These are phyloP conservation scores for Pristionchus pacificus DNA, from an alignment of 1,140 invertebrate species.

Conservation along the genomic window DNA sequence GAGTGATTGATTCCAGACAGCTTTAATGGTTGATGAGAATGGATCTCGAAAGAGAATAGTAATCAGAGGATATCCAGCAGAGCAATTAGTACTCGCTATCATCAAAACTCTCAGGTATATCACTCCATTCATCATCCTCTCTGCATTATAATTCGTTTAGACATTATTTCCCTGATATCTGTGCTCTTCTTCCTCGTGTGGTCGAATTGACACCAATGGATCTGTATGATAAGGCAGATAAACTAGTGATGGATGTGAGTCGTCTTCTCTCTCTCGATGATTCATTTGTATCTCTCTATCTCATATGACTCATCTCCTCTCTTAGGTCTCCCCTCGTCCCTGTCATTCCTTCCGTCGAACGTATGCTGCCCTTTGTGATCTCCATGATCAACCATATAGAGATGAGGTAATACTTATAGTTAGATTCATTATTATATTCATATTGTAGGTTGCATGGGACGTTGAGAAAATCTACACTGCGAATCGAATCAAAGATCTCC, in stretches of 20 bases:
- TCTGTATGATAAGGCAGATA: neutral
- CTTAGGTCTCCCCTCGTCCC: constrained; percentile 31
- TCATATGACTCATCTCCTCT: neutral
- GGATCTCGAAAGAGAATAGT: neutral
- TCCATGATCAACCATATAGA: constrained; percentile 49
- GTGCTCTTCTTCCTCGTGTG: neutral
- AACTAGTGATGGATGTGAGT: neutral
- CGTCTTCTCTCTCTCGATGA: neutral
- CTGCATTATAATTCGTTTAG: neutral
- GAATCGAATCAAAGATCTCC: constrained; percentile 44
- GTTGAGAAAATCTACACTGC: constrained; percentile 56
- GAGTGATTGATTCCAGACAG: no score
- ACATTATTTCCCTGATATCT: neutral
- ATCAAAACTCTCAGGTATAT: neutral
- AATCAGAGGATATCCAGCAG: neutral
- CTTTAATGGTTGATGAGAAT: neutral
- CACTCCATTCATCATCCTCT: neutral
- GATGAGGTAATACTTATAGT: constrained; percentile 44
- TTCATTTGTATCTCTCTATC: constrained; percentile 8
- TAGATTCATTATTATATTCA: constrained; percentile 20
- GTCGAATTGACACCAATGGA: neutral
- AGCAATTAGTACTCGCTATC: neutral
- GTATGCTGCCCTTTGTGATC: constrained; percentile 55
- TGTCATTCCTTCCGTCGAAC: constrained; percentile 54
- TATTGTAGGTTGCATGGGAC: constrained; percentile 39